A percentile compares a stretch with the other conserved stretches of the same genome.
These are phyloP conservation scores for Dermolepida albohirtum DNA, from an alignment of 2,888 invertebrate species.

Conservation along the genomic window DNA sequence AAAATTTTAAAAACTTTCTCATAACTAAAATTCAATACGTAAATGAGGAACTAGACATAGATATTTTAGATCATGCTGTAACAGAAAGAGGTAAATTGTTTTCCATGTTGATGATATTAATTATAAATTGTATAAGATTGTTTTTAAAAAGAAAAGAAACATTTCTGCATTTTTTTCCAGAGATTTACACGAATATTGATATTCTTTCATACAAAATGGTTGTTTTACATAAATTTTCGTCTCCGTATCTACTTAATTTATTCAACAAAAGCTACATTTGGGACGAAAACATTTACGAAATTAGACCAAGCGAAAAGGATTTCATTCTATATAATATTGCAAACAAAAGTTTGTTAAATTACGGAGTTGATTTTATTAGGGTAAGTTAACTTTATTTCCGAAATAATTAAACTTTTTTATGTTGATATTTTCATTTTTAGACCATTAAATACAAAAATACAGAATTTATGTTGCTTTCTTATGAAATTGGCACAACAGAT, in stretches of 20 bases:
- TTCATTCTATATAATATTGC: background rate
- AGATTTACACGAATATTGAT: conserved; percentile 18
- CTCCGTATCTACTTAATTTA: conserved; percentile 43
- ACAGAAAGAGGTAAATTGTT: no score
- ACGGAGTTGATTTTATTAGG: conserved; percentile 24
- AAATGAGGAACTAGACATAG: conserved; percentile 17
- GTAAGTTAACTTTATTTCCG: conserved; percentile 5
- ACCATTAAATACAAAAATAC: conserved; percentile 37
- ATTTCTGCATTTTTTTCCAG: conserved; percentile 25
- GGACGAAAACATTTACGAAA: conserved; percentile 44
- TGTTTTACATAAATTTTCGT: conserved; percentile 7
- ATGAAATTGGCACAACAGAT: conserved; percentile 41
- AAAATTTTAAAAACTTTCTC: conserved; percentile 23
- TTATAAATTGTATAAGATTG: background rate
- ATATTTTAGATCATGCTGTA: conserved; percentile 6
- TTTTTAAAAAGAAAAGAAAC: no score
- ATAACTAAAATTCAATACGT: conserved; percentile 15
- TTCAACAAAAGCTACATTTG: conserved; percentile 46
- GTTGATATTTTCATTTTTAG: conserved; percentile 42
- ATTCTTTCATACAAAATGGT: conserved; percentile 6
- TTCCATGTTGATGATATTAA: background rate
- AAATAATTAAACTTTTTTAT: conserved; percentile 3
- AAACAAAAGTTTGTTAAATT: background rate
- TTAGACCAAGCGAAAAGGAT: conserved; percentile 27
- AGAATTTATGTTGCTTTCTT: conserved; percentile 41